These are phyloP conservation scores for Phrynocephalus vlangalii DNA, from an alignment of 2,797 vertebrate species.

Conservation along the genomic window DNA sequence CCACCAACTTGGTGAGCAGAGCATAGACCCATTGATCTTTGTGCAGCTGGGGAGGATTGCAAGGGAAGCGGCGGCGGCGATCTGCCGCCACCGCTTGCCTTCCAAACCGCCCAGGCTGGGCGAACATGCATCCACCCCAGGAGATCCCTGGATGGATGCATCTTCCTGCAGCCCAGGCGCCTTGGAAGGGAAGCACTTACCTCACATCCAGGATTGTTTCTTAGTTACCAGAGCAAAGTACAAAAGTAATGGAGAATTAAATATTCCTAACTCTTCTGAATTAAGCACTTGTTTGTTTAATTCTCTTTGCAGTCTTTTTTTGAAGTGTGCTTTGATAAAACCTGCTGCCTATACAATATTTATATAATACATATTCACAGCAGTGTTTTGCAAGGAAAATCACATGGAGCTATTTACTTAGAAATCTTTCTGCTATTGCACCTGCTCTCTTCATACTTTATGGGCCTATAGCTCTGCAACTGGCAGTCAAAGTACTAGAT, in stretches of 20 bases:
- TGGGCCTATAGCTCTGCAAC: background rate
- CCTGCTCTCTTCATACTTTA: background rate
- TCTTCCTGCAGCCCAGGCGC: too few species aligned
- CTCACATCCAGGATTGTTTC: background rate
- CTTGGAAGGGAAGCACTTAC: too few species aligned
- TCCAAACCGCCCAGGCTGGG: too few species aligned
- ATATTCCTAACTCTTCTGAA: slow-evolving; percentile 29
- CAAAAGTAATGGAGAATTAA: slow-evolving; percentile 42
- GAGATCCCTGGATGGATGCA: too few species aligned
- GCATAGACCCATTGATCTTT: too few species aligned
- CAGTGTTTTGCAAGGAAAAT: background rate
- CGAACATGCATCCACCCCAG: too few species aligned
- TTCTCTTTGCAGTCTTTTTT: background rate
- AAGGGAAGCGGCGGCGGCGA: too few species aligned
- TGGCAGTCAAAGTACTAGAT: background rate
- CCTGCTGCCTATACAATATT: background rate
- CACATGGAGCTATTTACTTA: slow-evolving; percentile 7
- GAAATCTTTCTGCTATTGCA: background rate
- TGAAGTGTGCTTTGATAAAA: background rate
- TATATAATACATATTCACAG: background rate
- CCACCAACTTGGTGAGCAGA: too few species aligned
- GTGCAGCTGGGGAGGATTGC: too few species aligned
- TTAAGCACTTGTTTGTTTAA: slow-evolving; percentile 25
- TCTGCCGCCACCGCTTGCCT: too few species aligned
- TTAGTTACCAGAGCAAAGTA: slow-evolving; percentile 36